Percentiles rank a stretch among this genome's conserved stretches.
phyloP scores from a whole-genome alignment of 1,140 invertebrate species.

The Anagrus nilaparvatae region DNA sequence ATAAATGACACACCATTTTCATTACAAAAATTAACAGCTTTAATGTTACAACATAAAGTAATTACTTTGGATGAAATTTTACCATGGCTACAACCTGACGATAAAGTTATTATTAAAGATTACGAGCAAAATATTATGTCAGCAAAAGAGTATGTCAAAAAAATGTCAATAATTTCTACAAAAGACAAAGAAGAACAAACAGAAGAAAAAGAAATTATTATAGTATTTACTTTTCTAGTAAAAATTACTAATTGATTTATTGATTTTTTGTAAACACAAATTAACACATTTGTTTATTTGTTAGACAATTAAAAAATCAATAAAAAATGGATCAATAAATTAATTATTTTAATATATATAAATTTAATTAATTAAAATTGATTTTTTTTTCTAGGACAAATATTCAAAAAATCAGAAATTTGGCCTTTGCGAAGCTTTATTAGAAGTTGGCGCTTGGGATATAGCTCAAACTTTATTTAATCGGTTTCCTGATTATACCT shows the following conservation, averaged over 20 bases:
- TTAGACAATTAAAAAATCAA: neutral
- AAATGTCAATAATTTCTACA: slow-evolving; percentile 75
- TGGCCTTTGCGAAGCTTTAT: slow-evolving; percentile 77
- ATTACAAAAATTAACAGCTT: slow-evolving; percentile 79
- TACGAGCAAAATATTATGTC: slow-evolving; percentile 74
- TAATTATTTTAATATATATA: slow-evolving; percentile 8
- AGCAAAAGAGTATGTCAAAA: slow-evolving; percentile 79
- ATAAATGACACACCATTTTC: slow-evolving; percentile 64
- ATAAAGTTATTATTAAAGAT: slow-evolving; percentile 68
- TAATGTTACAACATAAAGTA: slow-evolving; percentile 79
- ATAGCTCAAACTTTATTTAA: slow-evolving; percentile 70
- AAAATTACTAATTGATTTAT: slow-evolving; percentile 19
- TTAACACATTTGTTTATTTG: neutral
- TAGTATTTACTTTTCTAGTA: slow-evolving; percentile 29
- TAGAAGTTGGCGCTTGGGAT: slow-evolving; percentile 84
- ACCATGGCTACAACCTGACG: slow-evolving; percentile 79
- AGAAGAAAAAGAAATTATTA: slow-evolving; percentile 58
- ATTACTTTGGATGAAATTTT: slow-evolving; percentile 84
- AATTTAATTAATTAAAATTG: slow-evolving; percentile 9
- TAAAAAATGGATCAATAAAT: slow-evolving; percentile 1
- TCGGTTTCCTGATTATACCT: slow-evolving; percentile 71
- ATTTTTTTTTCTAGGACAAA: slow-evolving; percentile 41
- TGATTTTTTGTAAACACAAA: neutral
- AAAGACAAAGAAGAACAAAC: slow-evolving; percentile 70
- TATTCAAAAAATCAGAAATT: slow-evolving; percentile 86